phyloP scores from a whole-genome alignment of 2,113 vertebrate genomes.

The Spea bombifrons region DNA sequence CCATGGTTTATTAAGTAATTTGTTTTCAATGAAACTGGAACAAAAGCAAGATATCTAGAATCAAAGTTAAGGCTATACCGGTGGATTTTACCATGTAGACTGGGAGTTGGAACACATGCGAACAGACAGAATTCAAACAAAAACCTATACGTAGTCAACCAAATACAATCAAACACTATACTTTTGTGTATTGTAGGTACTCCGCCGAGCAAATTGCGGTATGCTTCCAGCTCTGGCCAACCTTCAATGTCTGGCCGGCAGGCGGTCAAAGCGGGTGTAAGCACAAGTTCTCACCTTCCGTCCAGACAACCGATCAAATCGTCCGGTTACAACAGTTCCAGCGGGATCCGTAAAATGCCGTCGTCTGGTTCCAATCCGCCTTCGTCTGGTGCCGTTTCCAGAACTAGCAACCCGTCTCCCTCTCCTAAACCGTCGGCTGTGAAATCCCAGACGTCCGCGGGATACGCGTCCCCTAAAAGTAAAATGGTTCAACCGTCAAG shows the following conservation, averaged over 20 bases:
- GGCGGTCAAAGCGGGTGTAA: conserved; percentile 71
- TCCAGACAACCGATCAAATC: conserved; percentile 68
- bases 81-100: too few species aligned
- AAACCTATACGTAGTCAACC: too few species aligned
- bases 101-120: too few species aligned
- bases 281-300: conserved; percentile 62
- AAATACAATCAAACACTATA: too few species aligned
- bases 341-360: conserved; percentile 63
- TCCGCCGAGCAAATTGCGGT: conserved; percentile 69
- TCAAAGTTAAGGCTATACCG: too few species aligned
- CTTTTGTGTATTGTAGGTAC: conserved; percentile 60
- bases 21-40: too few species aligned
- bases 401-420: conserved; percentile 47
- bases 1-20: too few species aligned
- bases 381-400: conserved; percentile 55
- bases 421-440: conserved; percentile 56
- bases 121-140: too few species aligned
- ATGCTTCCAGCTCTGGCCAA: conserved; percentile 63
- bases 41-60: too few species aligned
- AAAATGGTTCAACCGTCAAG: conserved; percentile 69
- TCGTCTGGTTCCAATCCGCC: conserved; percentile 55
- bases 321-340: conserved; percentile 53
- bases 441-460: conserved; percentile 54
- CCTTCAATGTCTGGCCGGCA: conserved; percentile 67
- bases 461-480: conserved; percentile 60